These are phyloP conservation scores for Darevskia nairensis DNA, from an alignment of 2,797 vertebrate species.

Conservation along the genomic window DNA sequence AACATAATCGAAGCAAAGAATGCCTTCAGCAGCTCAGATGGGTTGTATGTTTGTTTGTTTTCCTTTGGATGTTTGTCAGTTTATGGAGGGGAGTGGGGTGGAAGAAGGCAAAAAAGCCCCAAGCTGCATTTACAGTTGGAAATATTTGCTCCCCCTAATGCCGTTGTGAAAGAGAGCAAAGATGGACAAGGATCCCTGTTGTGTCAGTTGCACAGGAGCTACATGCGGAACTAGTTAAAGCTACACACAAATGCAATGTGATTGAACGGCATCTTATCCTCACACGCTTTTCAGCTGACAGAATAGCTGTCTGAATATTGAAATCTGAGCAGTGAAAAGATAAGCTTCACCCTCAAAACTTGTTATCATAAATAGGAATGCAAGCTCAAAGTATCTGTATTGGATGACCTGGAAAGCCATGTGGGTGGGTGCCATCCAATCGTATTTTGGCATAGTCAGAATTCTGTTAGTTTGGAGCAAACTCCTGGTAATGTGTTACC, in stretches of 20 bases:
- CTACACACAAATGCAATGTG: neutral
- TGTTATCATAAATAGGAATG: neutral
- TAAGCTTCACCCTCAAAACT: neutral
- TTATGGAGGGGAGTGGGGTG: too few species aligned
- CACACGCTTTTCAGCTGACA: neutral
- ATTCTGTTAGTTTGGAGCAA: neutral
- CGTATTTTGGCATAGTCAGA: neutral
- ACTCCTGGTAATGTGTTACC: neutral
- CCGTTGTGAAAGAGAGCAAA: neutral
- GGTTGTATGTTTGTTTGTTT: neutral
- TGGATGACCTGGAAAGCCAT: neutral
- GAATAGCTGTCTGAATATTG: neutral
- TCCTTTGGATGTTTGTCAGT: neutral
- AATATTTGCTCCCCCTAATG: neutral
- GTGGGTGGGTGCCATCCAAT: neutral
- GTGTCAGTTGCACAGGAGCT: neutral
- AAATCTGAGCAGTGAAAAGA: neutral
- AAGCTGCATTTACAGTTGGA: neutral
- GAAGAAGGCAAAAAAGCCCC: neutral
- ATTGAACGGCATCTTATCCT: neutral
- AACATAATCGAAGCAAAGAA: constrained; percentile 1
- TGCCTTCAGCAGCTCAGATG: neutral
- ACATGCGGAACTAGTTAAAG: neutral
- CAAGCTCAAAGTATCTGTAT: neutral
- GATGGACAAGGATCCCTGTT: neutral